Base-by-base conservation (phyloP, 2,888 invertebrate species). In the Amphimallon solstitiale region DNA sequence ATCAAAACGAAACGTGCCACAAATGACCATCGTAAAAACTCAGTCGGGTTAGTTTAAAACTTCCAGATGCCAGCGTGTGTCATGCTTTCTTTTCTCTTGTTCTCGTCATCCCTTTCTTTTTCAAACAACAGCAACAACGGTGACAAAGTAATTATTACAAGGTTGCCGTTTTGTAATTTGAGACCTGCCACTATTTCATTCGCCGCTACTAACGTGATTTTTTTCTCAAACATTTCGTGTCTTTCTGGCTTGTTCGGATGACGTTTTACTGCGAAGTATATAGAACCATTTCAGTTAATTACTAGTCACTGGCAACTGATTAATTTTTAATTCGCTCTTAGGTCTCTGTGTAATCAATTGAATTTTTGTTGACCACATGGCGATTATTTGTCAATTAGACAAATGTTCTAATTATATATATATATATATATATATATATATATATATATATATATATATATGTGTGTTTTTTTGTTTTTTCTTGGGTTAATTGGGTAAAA, bases 261-360 rank as follows among this genome's bases (percentile, higher is more conserved):
- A 45, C 19, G 43, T 40, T 40, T 23, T 21, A 40, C 40, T 43
- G 56, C 59, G 56, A 43, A 69, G 69, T 67, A 71, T 72, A 70
- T 69, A 71, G 72, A 68, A 67, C 71, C 69, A 71, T 69, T 75
- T 72, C 70, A 40, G 34, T 76, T 78, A 78, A 79, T 79, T 78
- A 75, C 73, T 73, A 40, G 38, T 54, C 38, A 38, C 56, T 23
- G 40, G 75, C 68, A 74, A 73, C 75, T 79, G 79, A 80, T 80
- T 79, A 80, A 80, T 79, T 79, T 80, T 80, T 80, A 79, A 80
- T 80, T 78, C 74, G 73, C 70, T 75, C 71, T 72, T 72, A 75
- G 78, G 75, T 29, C 14, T 14, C 9, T 19, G n/a, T 4, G 12
- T 23, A 12, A 7, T 29, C 6, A 9, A n/a, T 29, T 9, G 29